Base-by-base conservation (phyloP, 2,113 vertebrate genomes). In the Orthochromis malagaraziensis region DNA sequence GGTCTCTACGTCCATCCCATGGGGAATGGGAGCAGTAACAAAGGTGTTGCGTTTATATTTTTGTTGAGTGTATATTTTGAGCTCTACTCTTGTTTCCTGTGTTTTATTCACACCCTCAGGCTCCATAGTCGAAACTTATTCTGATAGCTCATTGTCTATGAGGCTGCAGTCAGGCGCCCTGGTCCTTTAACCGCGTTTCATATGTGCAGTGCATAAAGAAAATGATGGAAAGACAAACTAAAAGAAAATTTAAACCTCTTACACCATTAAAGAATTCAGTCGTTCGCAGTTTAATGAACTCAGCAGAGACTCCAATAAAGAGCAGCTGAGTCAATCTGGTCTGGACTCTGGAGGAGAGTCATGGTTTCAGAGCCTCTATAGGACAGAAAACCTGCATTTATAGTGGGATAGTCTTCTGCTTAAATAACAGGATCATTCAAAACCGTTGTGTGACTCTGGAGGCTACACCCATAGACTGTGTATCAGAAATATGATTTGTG, bases 371-470 rank as follows among this genome's bases (percentile, higher is more conserved):
- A 57, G 12, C 1, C 1, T 4, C 21, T 55, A 6, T 55, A 55
- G 0, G 24, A 26, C 6, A 57, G 54, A 26, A 57, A 0, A 26
- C 54, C 29, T 10, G 57, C 29, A 33, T 31, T 60, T 60, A 31
- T 33, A 35, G 58, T 35, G 14, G 29, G 1, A 19, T 63, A 11
- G 16, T 19, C 14, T 63, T 63, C 16, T 19, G 16, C 16, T 35
- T 31, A 60, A 63, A 33, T 19, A 19, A 11, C 5, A 19, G 16
- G 31, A 2, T n/a, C 60, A 35, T 65, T 29, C 54, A 63, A 19
- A 63, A 35, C 31, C 2, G 0, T 11, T 17, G 8, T 63, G 9
- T 35, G 0, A 63, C 31, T 63, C 58, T 19, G 31, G 58, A 8
- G 16, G 58, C 6, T 33, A 10, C 31, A 35, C 17, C 31, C n/a